A percentile compares a stretch with the other conserved stretches of the same genome.
phyloP scores from a whole-genome alignment of 2,113 vertebrate species.

The Vulpes lagopus region DNA sequence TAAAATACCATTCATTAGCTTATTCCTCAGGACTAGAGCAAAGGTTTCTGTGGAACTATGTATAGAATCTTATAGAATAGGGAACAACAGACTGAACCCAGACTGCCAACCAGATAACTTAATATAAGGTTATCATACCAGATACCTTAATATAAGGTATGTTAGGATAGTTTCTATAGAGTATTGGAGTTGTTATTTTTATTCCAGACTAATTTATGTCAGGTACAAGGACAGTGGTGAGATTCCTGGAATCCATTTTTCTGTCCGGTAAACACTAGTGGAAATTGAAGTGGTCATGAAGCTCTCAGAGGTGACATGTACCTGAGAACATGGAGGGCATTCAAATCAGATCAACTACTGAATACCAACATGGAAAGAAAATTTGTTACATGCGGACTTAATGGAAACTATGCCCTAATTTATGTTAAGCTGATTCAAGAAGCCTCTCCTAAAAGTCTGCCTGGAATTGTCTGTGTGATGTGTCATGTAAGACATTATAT shows the following conservation, averaged over 20 bases:
- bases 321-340: not conserved
- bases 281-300: not conserved
- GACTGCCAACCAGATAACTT: not conserved
- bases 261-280: not conserved
- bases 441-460: not conserved
- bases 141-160: not conserved
- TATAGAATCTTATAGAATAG: slow-evolving; percentile 40
- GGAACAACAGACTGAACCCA: not conserved
- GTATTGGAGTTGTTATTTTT: not conserved
- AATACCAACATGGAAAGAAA: not conserved
- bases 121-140: not conserved
- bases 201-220: not conserved
- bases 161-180: not conserved
- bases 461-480: not conserved
- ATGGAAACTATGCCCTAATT: not conserved
- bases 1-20: slow-evolving; percentile 47
- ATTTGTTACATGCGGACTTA: not conserved
- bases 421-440: slow-evolving; percentile 18
- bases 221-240: not conserved
- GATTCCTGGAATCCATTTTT: not conserved
- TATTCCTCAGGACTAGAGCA: slow-evolving; percentile 40
- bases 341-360: not conserved
- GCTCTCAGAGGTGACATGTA: not conserved
- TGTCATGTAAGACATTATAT: not conserved
- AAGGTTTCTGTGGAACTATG: not conserved